Base-by-base conservation (phyloP, 1,140 invertebrate genomes). In the Macrobrachium rosenbergii region DNA sequence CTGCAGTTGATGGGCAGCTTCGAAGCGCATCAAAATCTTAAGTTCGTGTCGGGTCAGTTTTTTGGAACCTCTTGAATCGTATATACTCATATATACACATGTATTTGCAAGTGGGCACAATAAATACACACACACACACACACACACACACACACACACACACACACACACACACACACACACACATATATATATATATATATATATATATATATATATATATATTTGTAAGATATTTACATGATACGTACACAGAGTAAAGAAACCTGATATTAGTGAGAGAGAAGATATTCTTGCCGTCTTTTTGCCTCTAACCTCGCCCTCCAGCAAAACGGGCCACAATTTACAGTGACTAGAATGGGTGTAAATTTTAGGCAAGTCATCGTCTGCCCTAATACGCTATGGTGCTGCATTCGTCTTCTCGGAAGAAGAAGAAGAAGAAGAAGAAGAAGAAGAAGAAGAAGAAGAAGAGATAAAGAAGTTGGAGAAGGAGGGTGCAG, bases 141-240 rank as follows among this genome's bases (percentile, higher is more conserved):
- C 6, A 72, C 8, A 69, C 7, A 69, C 8, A 69, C 7, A 69
- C 8, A 69, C 0, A 69, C 8, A 69, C 0, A 69, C 7, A 69
- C 7, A 69, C 0, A 69, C 7, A 69, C 8, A 69, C 7, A 69
- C 7, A 69, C 7, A 69, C 7, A 21, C n/a, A n/a, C n/a, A n/a
- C n/a, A n/a, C n/a, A 16, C 6, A 72, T 23, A 72, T 23, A 28
- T 23, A 23, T 23, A 72, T 72, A 37, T 72, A 28, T 21, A n/a
- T 72, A 10, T 72, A n/a, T 72, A 21, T 72, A 37, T 72, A n/a
- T 72, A n/a, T 72, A n/a, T 28, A n/a, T 72, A 23, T 72, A 8
- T 72, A 72, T 17, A 72, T 17, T 0, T 28, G 0, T 37, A 37
- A 37, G 28, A 37, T 37, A 37, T 37, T 2, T 37, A 37, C 28